Evolutionary conservation across 2,797 vertebrate genomes (phyloP).

Genomic region (Champsocephalus gunnari): DNA sequence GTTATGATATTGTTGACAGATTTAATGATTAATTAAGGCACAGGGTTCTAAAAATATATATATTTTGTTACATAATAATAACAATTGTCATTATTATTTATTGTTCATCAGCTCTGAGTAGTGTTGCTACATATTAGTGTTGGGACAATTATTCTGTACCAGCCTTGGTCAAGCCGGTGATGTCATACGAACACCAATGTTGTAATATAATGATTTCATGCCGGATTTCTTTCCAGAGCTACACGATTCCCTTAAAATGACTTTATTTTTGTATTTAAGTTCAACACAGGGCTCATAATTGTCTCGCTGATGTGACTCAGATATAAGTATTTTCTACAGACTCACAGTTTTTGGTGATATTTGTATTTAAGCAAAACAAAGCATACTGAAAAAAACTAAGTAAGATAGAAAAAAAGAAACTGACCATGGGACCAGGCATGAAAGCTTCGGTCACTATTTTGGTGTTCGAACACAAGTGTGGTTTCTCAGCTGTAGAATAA

Average conservation of each 20-base stretch:
- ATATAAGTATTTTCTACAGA: neutral
- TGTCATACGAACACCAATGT: slow-evolving; percentile 24
- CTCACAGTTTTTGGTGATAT: neutral
- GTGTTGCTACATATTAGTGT: neutral
- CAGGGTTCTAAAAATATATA: too few species aligned
- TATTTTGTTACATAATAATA: too few species aligned
- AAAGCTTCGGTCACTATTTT: neutral
- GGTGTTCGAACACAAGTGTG: neutral
- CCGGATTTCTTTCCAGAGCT: neutral
- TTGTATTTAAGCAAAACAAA: neutral
- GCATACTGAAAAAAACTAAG: neutral
- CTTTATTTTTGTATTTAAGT: slow-evolving; percentile 6
- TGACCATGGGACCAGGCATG: neutral
- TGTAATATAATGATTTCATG: neutral
- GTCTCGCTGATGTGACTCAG: neutral
- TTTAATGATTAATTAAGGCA: neutral
- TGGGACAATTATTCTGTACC: neutral
- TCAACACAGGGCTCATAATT: neutral
- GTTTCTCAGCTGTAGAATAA: slow-evolving; percentile 15
- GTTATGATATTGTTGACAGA: neutral
- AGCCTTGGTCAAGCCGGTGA: neutral
- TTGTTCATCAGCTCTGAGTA: neutral
- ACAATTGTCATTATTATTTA: neutral
- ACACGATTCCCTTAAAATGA: neutral
- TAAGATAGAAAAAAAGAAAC: neutral